Conservation (phyloP, 2,888 invertebrate species). For the Drosophila hamatofila region DNA sequence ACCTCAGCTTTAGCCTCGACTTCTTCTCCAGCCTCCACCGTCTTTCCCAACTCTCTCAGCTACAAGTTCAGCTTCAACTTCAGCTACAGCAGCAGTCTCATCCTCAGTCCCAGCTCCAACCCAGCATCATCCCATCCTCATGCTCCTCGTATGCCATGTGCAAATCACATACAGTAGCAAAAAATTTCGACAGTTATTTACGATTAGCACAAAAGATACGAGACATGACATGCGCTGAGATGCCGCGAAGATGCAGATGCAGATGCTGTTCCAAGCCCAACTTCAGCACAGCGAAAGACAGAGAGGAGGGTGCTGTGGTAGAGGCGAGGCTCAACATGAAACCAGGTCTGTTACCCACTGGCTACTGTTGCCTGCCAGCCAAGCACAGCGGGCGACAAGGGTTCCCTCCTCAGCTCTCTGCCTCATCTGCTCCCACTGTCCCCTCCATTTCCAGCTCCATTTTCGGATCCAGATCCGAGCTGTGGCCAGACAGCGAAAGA, state of each 20-base stretch:
- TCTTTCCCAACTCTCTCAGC: neutral
- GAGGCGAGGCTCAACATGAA: slow-evolving; percentile 18
- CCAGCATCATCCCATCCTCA: slow-evolving; percentile 42
- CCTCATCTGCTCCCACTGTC: neutral
- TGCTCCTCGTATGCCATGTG: slow-evolving; percentile 55
- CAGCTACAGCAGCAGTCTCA: slow-evolving; percentile 31
- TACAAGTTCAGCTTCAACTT: neutral
- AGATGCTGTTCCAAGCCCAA: neutral
- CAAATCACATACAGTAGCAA: slow-evolving; percentile 81
- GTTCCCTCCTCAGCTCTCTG: neutral
- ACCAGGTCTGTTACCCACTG: slow-evolving; percentile 29
- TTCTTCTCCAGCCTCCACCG: no score
- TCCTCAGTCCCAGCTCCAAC: slow-evolving; percentile 38
- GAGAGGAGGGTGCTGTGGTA: neutral
- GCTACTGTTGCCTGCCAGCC: slow-evolving; percentile 65
- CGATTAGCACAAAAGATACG: slow-evolving; percentile 80
- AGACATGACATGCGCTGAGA: slow-evolving; percentile 80
- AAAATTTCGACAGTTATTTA: slow-evolving; percentile 82
- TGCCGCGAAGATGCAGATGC: slow-evolving; percentile 59
- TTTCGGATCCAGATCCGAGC: neutral
- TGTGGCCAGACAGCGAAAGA: slow-evolving; percentile 6
- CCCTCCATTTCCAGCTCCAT: neutral
- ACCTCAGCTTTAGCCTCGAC: neutral
- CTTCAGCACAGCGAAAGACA: neutral
- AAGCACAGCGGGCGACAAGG: slow-evolving; percentile 55